Conservation (phyloP, 2,888 invertebrate genomes). For the Noctua comes region DNA sequence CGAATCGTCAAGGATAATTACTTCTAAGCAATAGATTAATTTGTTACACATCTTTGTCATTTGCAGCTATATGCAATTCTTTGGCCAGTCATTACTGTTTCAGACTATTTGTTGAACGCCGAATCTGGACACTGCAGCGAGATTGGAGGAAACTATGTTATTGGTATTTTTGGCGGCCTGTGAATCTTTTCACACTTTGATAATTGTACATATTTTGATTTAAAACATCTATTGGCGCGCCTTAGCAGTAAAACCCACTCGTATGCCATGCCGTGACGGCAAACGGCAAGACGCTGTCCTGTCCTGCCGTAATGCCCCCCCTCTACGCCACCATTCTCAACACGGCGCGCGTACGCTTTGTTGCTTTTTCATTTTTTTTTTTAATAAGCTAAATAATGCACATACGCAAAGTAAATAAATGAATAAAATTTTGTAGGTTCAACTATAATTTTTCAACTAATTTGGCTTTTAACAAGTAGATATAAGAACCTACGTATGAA, state of each 20-base stretch:
- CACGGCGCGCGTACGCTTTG: no score
- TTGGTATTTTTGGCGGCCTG: not conserved
- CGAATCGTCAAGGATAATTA: not conserved
- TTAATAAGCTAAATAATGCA: not conserved
- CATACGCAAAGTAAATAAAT: not conserved
- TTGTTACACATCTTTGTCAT: not conserved
- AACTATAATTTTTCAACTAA: not conserved
- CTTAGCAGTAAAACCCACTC: no score
- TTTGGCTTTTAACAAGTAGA: not conserved
- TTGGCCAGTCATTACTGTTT: not conserved
- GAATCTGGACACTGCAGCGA: not conserved
- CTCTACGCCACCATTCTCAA: no score
- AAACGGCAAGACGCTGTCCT: no score
- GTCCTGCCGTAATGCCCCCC: no score
- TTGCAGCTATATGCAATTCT: not conserved
- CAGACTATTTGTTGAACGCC: not conserved
- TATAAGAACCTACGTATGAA: not conserved
- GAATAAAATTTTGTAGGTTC: not conserved
- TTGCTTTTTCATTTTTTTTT: not conserved
- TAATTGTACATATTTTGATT: not conserved
- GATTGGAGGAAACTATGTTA: not conserved
- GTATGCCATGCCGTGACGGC: no score
- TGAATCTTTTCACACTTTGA: not conserved
- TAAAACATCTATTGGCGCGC: no score
- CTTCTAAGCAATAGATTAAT: not conserved